Evolutionary conservation across 2,797 vertebrate species (phyloP).

Genomic region (Philypnodon macrostomus): DNA sequence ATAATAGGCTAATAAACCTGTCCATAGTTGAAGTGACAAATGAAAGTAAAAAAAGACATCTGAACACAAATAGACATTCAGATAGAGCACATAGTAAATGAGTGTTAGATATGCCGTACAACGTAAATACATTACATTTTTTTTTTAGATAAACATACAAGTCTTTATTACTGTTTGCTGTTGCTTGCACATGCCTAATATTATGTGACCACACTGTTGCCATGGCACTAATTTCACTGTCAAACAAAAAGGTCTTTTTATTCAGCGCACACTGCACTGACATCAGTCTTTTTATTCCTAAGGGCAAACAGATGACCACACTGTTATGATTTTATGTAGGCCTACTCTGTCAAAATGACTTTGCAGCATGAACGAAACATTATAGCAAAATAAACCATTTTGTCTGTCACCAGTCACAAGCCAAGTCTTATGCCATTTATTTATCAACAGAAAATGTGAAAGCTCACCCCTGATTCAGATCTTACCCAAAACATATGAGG

Average conservation of each 20-base stretch:
- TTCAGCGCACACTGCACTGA: constrained; percentile 23
- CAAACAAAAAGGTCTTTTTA: constrained; percentile 32
- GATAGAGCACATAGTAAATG: too few relatives aligned
- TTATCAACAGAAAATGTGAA: too few relatives aligned
- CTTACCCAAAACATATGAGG: constrained; percentile 48
- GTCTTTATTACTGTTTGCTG: background rate
- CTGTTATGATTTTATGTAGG: constrained; percentile 28
- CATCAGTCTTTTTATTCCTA: constrained; percentile 17
- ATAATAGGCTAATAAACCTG: background rate
- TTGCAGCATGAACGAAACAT: background rate
- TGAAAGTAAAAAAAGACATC: too few relatives aligned
- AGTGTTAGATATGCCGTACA: too few relatives aligned
- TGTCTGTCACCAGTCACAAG: too few relatives aligned
- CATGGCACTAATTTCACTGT: constrained; percentile 44
- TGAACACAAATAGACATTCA: too few relatives aligned
- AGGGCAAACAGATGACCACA: constrained; percentile 48
- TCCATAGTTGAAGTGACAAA: background rate
- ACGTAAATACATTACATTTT: too few relatives aligned
- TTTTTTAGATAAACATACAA: background rate
- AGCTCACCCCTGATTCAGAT: constrained; percentile 22
- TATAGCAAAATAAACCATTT: too few relatives aligned
- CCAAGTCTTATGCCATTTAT: too few relatives aligned
- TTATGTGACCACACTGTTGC: constrained; percentile 26
- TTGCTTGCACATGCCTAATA: constrained; percentile 1
- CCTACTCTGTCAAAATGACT: constrained; percentile 3